Evolutionary conservation across 1,140 invertebrate genomes (phyloP).

Genomic region (Grapholita molesta): DNA sequence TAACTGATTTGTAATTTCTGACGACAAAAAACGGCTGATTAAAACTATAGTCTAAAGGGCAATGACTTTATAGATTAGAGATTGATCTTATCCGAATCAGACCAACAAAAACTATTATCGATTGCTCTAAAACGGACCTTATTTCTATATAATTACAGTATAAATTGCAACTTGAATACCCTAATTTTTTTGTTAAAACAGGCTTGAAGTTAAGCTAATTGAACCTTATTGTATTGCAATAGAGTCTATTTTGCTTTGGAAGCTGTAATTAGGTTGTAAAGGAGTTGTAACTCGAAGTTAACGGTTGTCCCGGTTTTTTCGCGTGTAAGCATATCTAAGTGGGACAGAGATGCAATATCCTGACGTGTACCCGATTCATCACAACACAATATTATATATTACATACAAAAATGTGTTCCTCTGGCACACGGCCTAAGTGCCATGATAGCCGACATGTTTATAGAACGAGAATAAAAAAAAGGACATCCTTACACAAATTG

Average conservation of each 20-base stretch:
- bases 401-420: no score
- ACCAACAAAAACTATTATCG: neutral
- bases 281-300: neutral
- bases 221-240: neutral
- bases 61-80: neutral
- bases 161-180: neutral
- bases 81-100: neutral
- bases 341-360: no score
- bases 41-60: neutral
- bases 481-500: no score
- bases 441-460: no score
- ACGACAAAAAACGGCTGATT: neutral
- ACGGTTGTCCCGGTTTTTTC: neutral
- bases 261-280: neutral
- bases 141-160: neutral
- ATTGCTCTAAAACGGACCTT: neutral
- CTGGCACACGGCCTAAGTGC: no score
- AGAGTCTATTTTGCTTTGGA: neutral
- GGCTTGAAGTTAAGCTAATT: neutral
- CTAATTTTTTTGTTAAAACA: neutral
- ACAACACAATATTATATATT: no score
- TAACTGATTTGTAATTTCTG: no score
- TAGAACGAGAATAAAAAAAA: no score
- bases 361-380: no score
- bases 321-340: no score